Conservation (phyloP, 2,797 vertebrate species). For the Parauchenoglanis punctatus region DNA sequence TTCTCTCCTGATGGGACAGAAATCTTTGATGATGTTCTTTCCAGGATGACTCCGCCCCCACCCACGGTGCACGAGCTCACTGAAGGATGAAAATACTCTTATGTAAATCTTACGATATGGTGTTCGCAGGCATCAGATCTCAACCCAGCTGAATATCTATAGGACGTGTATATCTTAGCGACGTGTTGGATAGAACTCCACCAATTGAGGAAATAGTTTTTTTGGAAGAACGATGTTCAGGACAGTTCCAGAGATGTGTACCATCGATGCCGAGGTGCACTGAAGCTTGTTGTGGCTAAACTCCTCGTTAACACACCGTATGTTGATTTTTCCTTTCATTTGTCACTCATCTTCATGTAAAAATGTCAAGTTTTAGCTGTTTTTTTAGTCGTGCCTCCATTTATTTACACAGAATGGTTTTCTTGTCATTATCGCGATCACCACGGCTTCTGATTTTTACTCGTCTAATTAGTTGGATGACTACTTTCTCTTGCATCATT, state of each 20-base stretch:
- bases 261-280: neutral
- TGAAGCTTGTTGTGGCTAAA: neutral
- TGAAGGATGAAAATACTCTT: too few relatives aligned
- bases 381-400: neutral
- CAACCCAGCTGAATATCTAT: neutral
- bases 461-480: constrained; percentile 17
- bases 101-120: too few relatives aligned
- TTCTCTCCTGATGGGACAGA: too few relatives aligned
- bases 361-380: neutral
- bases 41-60: too few relatives aligned
- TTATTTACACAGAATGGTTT: neutral
- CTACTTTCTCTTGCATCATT: neutral
- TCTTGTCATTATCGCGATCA: neutral
- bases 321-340: neutral
- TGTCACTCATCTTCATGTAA: neutral
- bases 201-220: neutral
- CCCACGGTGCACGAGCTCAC: too few relatives aligned
- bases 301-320: too few relatives aligned
- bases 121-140: neutral
- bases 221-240: neutral
- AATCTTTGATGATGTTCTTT: too few relatives aligned
- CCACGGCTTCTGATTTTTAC: neutral
- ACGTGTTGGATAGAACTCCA: neutral
- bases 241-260: neutral
- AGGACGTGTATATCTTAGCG: neutral